Percentiles rank a stretch among this genome's conserved stretches.
Conservation (phyloP, 2,797 vertebrate genomes). For the Denticeps clupeoides region DNA sequence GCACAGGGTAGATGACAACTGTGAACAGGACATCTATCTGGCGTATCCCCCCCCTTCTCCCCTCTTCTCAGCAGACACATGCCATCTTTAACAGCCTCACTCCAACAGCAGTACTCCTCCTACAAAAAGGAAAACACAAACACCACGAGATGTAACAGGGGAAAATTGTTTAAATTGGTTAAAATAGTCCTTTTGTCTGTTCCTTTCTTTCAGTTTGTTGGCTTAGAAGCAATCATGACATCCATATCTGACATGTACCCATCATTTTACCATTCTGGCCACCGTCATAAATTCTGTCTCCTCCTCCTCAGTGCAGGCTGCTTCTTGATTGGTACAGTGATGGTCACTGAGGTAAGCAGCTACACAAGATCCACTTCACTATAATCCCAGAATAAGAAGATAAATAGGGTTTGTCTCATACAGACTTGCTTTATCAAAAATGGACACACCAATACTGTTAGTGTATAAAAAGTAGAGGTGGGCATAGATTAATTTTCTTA, state of each 20-base stretch:
- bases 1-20: too few relatives aligned
- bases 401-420: too few relatives aligned
- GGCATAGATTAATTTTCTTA: too few relatives aligned
- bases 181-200: background rate
- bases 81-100: too few relatives aligned
- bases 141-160: background rate
- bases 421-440: too few relatives aligned
- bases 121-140: too few relatives aligned
- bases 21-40: too few relatives aligned
- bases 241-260: conserved; percentile 57
- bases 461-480: too few relatives aligned
- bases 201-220: conserved; percentile 57
- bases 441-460: too few relatives aligned
- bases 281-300: conserved; percentile 63
- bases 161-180: background rate
- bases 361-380: background rate
- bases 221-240: conserved; percentile 58
- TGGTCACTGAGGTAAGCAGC: conserved; percentile 62
- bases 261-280: conserved; percentile 52
- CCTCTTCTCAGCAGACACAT: too few relatives aligned
- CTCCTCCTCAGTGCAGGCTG: conserved; percentile 43
- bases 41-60: too few relatives aligned
- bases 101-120: too few relatives aligned
- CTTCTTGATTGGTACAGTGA: conserved; percentile 57
- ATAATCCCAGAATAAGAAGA: background rate